These are phyloP conservation scores for Margarornis squamiger DNA, from an alignment of 2,797 vertebrate genomes.

Conservation along the genomic window DNA sequence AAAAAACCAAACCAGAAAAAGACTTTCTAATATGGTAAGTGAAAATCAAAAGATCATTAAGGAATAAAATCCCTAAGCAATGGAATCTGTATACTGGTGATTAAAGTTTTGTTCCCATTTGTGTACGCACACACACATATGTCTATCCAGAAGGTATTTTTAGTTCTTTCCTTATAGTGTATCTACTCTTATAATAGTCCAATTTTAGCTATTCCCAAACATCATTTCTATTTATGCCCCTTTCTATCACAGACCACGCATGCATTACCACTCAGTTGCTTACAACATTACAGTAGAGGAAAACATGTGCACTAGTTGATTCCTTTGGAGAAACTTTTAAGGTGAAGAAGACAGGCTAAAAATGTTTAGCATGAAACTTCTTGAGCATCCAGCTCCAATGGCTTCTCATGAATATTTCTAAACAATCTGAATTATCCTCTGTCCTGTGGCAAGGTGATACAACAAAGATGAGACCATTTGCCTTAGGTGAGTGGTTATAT, in stretches of 20 bases:
- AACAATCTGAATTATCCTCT: neutral
- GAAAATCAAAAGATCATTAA: neutral
- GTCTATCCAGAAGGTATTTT: neutral
- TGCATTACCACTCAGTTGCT: neutral
- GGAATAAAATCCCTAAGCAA: neutral
- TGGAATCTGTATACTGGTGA: neutral
- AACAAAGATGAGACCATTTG: neutral
- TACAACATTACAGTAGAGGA: neutral
- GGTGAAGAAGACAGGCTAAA: neutral
- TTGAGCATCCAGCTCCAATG: neutral
- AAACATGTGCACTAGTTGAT: neutral
- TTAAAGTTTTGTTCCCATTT: neutral
- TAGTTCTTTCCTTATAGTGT: neutral
- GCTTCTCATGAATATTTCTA: neutral
- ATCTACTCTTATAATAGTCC: neutral
- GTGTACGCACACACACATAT: neutral
- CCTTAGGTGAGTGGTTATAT: neutral
- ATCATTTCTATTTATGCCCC: neutral
- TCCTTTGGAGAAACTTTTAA: neutral
- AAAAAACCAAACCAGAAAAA: neutral
- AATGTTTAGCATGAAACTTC: neutral
- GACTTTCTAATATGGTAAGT: neutral
- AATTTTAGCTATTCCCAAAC: constrained; percentile 1
- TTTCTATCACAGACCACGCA: neutral
- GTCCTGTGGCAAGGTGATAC: neutral